Evolutionary conservation across 2,797 vertebrate species (phyloP).

Genomic region (Brotogeris chrysoptera): DNA sequence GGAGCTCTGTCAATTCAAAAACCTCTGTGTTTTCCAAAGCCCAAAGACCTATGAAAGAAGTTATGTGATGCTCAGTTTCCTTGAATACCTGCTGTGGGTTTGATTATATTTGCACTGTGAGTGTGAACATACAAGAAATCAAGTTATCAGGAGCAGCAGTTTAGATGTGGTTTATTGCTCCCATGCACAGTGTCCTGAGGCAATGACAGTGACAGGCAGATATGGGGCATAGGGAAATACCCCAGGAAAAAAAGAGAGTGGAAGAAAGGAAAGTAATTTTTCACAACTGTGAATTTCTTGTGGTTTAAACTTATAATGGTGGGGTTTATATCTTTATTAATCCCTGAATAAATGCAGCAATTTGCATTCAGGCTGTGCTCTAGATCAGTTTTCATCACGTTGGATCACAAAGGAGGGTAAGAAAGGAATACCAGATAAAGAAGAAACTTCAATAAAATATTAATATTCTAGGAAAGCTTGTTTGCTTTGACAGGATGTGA

Average conservation of each 20-base stretch:
- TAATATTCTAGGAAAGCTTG: background rate
- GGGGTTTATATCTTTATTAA: background rate
- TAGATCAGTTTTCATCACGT: background rate
- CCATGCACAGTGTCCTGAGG: accelerated
- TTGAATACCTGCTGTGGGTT: background rate
- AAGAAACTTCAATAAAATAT: background rate
- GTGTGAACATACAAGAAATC: background rate
- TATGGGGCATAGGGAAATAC: accelerated
- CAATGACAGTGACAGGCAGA: accelerated
- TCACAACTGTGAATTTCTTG: background rate
- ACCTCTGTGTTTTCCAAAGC: background rate
- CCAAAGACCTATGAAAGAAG: background rate
- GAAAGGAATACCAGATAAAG: background rate
- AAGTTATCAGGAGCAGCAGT: background rate
- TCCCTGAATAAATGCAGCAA: background rate
- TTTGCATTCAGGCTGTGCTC: background rate
- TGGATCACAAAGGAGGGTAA: background rate
- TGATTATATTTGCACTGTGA: background rate
- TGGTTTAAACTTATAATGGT: background rate
- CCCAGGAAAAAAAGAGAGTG: background rate
- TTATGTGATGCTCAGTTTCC: background rate
- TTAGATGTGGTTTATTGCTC: background rate
- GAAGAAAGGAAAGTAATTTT: background rate
- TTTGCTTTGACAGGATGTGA: background rate
- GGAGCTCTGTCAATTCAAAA: background rate